Evolutionary conservation across 2,797 vertebrate species (phyloP).

Genomic region (Enoplosus armatus): DNA sequence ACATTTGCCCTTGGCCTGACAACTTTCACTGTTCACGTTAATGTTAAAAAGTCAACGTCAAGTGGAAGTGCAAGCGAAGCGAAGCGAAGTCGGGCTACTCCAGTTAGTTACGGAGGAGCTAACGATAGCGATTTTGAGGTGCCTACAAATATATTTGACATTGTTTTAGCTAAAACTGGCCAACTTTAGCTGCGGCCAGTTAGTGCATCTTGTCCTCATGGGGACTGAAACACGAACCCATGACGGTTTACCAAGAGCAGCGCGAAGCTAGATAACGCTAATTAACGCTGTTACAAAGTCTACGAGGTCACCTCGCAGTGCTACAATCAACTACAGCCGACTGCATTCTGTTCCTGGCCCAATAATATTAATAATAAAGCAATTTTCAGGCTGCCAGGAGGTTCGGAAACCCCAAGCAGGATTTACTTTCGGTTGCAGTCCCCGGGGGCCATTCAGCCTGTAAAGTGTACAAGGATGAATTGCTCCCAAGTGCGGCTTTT

Average conservation of each 20-base stretch:
- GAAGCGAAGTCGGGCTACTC: too few relatives aligned
- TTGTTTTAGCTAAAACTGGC: too few relatives aligned
- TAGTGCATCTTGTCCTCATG: neutral
- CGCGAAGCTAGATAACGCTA: constrained; percentile 2
- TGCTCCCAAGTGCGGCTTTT: constrained; percentile 8
- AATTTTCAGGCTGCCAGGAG: constrained; percentile 29
- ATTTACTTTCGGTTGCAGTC: constrained; percentile 19
- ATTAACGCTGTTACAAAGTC: neutral
- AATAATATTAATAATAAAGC: constrained; percentile 36
- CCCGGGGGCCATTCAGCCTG: constrained; percentile 3
- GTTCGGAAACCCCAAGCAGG: constrained; percentile 20
- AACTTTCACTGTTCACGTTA: neutral
- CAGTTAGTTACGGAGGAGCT: too few relatives aligned
- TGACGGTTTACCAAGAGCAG: neutral
- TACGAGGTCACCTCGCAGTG: neutral
- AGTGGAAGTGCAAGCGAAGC: too few relatives aligned
- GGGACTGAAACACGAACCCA: neutral
- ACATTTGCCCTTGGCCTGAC: too few relatives aligned
- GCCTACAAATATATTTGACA: too few relatives aligned
- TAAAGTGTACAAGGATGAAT: constrained; percentile 35
- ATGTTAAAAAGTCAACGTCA: neutral
- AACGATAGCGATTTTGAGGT: too few relatives aligned
- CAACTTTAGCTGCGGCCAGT: too few relatives aligned
- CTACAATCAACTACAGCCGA: neutral
- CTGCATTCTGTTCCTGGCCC: neutral